Base-by-base conservation (phyloP, 2,797 vertebrate species). In the Poecilia wingei region DNA sequence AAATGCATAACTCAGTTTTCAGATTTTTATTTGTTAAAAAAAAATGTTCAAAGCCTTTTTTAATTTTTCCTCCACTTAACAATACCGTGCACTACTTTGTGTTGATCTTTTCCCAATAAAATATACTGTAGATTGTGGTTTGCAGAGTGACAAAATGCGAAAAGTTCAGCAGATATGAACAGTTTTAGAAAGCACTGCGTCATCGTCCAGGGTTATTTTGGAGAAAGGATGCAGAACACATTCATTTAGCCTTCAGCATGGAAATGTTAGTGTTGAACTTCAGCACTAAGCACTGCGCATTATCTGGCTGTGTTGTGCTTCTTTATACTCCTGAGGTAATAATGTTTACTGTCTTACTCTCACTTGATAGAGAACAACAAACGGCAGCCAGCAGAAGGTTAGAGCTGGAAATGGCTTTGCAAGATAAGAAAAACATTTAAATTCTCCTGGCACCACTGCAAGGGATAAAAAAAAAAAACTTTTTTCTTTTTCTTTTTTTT, bases 271-370 rank as follows among this genome's bases (percentile, higher is more conserved):
- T 28, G 72, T 39, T 33, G 18, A 79, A 69, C 53, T 43, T 51
- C 64, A 66, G 53, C 20, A 43, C 72, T 68, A 68, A 70, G 31
- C 81, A 18, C 61, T 70, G 69, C 36, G 18, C 18, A 39, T 87
- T 85, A 78, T 75, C 72, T 59, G 55, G 43, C 46, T 53, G 70
- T 57, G 18, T 36, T 73, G 70, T 72, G 39, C 25, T 64, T 84
- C 43, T 84, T 82, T 78, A 61, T 64, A 68, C 64, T 71, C 70
- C 70, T 76, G 25, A 82, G 68, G 49, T 71, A 57, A 84, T 78
- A 49, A 49, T 80, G 55, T 87, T 82, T 78, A 72, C 72, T 59
- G 53, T 79, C 68, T 77, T 57, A 74, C 57, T 25, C 28, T 83
- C 36, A 51, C 55, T 72, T 71, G 73, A 82, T 47, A 41, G 7